These are phyloP conservation scores for Physella acuta DNA, from an alignment of 1,140 invertebrate genomes.

Conservation along the genomic window DNA sequence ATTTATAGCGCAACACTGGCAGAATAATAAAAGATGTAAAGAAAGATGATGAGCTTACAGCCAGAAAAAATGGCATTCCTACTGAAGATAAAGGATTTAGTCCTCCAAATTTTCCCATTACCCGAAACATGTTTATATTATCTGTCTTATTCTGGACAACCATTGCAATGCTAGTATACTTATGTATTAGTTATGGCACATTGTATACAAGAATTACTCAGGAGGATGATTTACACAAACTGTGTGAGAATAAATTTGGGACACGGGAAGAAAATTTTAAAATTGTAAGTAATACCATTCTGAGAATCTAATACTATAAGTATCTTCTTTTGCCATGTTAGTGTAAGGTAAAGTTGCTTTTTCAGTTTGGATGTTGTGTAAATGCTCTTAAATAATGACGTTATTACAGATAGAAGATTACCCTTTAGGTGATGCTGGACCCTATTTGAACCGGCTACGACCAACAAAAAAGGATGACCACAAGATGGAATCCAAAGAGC, in stretches of 20 bases:
- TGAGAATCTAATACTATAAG: neutral
- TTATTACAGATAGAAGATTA: conserved; percentile 37
- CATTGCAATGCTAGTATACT: conserved; percentile 4
- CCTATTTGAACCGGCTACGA: conserved; percentile 43
- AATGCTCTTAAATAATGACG: no score
- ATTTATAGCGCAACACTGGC: neutral
- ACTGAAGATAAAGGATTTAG: neutral
- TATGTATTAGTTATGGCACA: conserved; percentile 7
- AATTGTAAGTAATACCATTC: conserved; percentile 17
- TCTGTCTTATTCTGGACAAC: conserved; percentile 12
- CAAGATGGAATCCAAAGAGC: conserved; percentile 26
- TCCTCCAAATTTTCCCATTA: conserved; percentile 18
- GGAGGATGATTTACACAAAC: conserved; percentile 4
- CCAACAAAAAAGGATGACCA: conserved; percentile 34
- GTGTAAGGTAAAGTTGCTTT: neutral
- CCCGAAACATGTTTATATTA: conserved; percentile 9
- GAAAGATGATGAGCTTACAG: conserved; percentile 13
- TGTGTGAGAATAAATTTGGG: conserved; percentile 2
- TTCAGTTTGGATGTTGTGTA: neutral
- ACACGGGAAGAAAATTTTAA: conserved; percentile 8
- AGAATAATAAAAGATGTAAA: conserved; percentile 4
- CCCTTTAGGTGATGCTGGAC: conserved; percentile 38
- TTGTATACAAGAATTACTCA: conserved; percentile 15
- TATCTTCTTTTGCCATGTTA: neutral
- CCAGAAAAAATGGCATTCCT: neutral